A percentile compares a stretch with the other conserved stretches of the same genome.
Evolutionary conservation across 2,797 vertebrate species (phyloP).

Genomic region (Acridotheres tristis): DNA sequence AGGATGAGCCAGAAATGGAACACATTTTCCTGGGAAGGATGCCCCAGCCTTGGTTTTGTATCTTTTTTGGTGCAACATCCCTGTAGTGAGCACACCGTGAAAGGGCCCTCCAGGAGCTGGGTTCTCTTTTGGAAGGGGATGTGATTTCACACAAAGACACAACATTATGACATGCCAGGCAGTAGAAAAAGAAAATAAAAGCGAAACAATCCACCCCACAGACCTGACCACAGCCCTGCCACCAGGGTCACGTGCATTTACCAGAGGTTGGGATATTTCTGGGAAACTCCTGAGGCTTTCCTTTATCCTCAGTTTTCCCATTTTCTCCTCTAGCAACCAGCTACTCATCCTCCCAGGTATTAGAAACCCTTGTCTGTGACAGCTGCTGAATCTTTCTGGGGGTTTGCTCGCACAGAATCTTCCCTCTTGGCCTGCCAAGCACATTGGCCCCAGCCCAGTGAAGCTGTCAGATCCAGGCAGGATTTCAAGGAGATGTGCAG

Average conservation of each 20-base stretch:
- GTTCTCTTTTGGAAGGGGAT: neutral
- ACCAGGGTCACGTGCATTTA: neutral
- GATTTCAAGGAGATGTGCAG: neutral
- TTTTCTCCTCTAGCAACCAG: neutral
- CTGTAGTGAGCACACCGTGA: neutral
- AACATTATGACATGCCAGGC: conserved; percentile 1
- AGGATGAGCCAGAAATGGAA: neutral
- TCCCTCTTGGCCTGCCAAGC: neutral
- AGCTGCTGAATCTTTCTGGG: neutral
- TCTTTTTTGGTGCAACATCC: neutral
- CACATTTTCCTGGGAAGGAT: neutral
- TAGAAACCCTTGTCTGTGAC: neutral
- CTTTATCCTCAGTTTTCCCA: neutral
- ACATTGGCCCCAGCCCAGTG: neutral
- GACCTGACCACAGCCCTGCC: neutral
- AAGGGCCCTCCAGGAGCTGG: neutral
- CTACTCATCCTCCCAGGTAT: neutral
- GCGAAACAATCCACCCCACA: neutral
- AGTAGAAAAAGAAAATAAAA: neutral
- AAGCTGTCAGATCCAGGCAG: neutral
- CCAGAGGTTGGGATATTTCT: neutral
- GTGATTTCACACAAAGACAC: neutral
- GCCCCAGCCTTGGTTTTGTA: neutral
- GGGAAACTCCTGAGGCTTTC: neutral
- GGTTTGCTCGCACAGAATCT: neutral